Evolutionary conservation across 2,113 vertebrate genomes (phyloP), one percentile per base, ranked within the genome.

Genomic region (Passer montanus): DNA sequence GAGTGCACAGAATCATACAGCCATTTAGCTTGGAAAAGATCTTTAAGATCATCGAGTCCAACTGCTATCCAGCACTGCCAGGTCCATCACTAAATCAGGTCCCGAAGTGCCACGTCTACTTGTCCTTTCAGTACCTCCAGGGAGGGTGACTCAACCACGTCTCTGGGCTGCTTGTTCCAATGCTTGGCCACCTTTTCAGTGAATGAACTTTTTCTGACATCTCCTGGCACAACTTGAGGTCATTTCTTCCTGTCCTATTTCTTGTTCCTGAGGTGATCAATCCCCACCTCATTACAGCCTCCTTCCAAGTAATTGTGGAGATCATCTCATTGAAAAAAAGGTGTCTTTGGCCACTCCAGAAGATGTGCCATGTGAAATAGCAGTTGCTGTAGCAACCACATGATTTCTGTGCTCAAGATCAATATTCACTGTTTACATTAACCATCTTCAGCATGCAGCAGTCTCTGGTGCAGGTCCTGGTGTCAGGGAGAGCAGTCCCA

Each of bases 101-200:
- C 41, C 35, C 2, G 0, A 37, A n/a, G 41, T 30, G 23, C 22
- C 2, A 0, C 0, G 1, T 63, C 43, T 68, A 3, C 27, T 68
- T 21, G 8, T 30, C 35, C 49, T 62, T 44, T 50, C 46, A 63
- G 9, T 50, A 33, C 9, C 35, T 81, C 16, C 23, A 30, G 27
- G 31, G 49, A 44, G 10, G 8, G 11, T 68, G 35, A n/a, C 43
- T n/a, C 20, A 44, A 5, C 23, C 33, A 15, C 16, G 46, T 56
- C 37, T 47, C 49, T 33, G 31, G 27, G 27, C 69, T 63, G 16
- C 47, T 27, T 39, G 23, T 30, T 75, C 55, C 55, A 56, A 13
- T 50, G 16, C 20, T 81, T 75, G 49, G 37, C 37, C 28, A 22
- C 24, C 28, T 74, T 75, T 69, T 13, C 27, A n/a, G 35, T 39